Conservation (phyloP, 2,888 invertebrate species). For the Dusona sp. region DNA sequence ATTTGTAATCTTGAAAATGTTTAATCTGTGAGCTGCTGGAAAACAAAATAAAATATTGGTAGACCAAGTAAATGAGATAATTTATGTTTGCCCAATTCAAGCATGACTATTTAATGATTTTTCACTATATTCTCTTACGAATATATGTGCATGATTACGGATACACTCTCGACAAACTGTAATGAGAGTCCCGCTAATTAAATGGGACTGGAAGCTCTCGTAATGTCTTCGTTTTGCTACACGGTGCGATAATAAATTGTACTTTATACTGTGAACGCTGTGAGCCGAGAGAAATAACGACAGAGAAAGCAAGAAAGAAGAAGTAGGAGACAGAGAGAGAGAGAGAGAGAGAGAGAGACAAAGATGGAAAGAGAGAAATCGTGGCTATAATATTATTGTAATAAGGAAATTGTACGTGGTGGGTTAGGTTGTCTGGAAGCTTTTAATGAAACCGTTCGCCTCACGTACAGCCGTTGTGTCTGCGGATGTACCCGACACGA, state of each 20-base stretch:
- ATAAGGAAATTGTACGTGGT: constrained; percentile 67
- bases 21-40: not conserved
- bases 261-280: constrained; percentile 50
- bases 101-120: not conserved
- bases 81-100: not conserved
- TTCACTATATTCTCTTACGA: not conserved
- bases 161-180: constrained; percentile 42
- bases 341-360: constrained; percentile 5
- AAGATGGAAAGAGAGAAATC: constrained; percentile 28
- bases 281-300: constrained; percentile 17
- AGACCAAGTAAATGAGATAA: not conserved
- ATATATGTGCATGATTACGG: not conserved
- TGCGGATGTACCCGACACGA: constrained; percentile 59
- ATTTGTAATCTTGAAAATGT: not conserved
- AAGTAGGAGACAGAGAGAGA: constrained; percentile 1
- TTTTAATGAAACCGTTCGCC: constrained; percentile 71
- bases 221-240: constrained; percentile 54
- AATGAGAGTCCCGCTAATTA: constrained; percentile 58
- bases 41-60: not conserved
- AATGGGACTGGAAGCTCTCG: constrained; percentile 54
- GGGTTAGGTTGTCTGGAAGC: constrained; percentile 59
- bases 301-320: constrained; percentile 9
- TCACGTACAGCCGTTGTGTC: constrained; percentile 53
- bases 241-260: constrained; percentile 54
- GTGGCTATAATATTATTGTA: constrained; percentile 72